A percentile compares a stretch with the other conserved stretches of the same genome.
phyloP scores from a whole-genome alignment of 2,113 vertebrate genomes.

The Prochilodus magdalenae region DNA sequence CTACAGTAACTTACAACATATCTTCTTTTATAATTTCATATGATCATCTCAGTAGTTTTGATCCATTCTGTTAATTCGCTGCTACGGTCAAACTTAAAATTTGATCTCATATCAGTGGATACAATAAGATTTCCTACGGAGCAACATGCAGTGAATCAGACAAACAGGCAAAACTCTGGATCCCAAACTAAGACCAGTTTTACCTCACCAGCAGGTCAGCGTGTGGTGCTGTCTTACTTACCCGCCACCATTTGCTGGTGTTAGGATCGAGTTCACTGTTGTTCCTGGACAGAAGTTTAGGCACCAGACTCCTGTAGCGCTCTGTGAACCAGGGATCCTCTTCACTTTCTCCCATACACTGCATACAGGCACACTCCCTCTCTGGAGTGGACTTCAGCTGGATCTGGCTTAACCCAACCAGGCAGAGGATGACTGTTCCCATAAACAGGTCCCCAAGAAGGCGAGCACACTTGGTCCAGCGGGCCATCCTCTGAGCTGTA shows the following conservation, averaged over 20 bases:
- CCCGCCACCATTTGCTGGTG: conserved; percentile 32
- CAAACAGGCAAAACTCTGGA: too few relatives aligned
- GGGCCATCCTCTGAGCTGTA: background rate
- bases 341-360: conserved; percentile 2
- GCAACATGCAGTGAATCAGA: too few relatives aligned
- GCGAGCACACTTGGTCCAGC: background rate
- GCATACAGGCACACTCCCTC: conserved; percentile 5
- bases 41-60: too few relatives aligned
- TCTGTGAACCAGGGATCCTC: conserved; percentile 28
- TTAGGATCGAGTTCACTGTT: conserved; percentile 14
- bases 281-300: conserved; percentile 7
- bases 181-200: too few relatives aligned
- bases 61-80: too few relatives aligned
- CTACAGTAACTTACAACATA: too few relatives aligned
- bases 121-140: too few relatives aligned
- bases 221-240: background rate
- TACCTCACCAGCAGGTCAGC: background rate
- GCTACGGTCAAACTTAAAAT: too few relatives aligned
- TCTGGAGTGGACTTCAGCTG: background rate
- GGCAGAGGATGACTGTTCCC: background rate
- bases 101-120: too few relatives aligned
- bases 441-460: background rate
- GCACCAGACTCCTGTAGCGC: conserved; percentile 25
- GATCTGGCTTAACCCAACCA: background rate
- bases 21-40: too few relatives aligned